Conservation (phyloP, 2,113 vertebrate species). For the Phalacrocorax brasilianus region DNA sequence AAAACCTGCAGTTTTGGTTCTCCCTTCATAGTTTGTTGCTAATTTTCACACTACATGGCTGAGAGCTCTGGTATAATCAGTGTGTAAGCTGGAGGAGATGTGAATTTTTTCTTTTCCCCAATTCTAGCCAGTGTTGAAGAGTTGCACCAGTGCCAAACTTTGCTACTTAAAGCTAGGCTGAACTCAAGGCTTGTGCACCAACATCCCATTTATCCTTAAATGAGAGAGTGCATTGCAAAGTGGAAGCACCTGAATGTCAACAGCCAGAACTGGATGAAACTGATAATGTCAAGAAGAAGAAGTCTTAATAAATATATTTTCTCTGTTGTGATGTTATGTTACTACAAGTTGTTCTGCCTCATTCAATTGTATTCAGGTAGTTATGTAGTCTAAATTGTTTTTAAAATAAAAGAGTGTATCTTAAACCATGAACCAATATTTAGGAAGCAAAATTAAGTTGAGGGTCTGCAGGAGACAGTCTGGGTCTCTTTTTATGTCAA, state of each 20-base stretch:
- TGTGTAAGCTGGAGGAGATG: neutral
- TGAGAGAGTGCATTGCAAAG: neutral
- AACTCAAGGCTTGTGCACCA: neutral
- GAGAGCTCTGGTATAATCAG: neutral
- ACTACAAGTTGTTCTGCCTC: neutral
- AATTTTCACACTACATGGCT: neutral
- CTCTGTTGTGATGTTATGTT: neutral
- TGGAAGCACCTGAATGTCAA: neutral
- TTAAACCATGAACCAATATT: neutral
- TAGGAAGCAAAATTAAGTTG: neutral
- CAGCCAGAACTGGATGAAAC: neutral
- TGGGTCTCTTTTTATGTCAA: neutral
- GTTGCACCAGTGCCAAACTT: neutral
- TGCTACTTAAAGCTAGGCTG: neutral
- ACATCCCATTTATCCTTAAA: neutral
- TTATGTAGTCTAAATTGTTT: neutral
- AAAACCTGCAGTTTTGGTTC: fast-evolving
- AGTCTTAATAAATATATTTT: neutral
- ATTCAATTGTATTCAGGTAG: neutral
- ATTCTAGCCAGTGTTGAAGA: neutral
- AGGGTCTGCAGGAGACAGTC: neutral
- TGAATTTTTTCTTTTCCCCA: neutral
- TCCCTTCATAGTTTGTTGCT: neutral
- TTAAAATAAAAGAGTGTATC: neutral
- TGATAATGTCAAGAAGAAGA: neutral